Evolutionary conservation across 2,797 vertebrate species (phyloP), one percentile per base, ranked within the genome.

Genomic region (Pelochelys cantorii): DNA sequence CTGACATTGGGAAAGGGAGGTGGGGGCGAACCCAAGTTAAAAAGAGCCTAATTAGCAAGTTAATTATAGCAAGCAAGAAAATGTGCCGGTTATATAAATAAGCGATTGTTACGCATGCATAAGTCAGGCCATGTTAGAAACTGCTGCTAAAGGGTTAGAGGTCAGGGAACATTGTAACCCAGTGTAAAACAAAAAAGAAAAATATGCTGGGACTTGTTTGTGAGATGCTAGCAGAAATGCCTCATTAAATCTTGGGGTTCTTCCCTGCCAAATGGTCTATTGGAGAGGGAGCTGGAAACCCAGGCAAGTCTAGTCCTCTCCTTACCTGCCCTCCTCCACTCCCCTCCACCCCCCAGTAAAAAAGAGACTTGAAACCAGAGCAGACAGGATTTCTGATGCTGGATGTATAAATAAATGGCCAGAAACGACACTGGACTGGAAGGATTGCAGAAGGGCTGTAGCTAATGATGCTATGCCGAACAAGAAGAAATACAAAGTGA

Each of bases 401-500:
- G 54, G 71, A 86, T 95, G 31, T 97, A 97, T 98, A 98, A 98
- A 97, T 68, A 81, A 95, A 96, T 90, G 88, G 75, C 34, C 94
- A 85, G 68, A 94, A 87, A 90, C 93, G 34, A 94, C 88, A 74
- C 89, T 25, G 60, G 74, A 89, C 5, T 1, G 86, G 68, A 94
- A 59, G 81, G 60, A 81, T 93, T 25, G 89, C 82, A 17, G 54
- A 91, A 48, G 90, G 85, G 84, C 88, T 15, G 62, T 37, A 3
- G 87, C 65, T 42, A 82, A 65, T 74, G 82, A 90, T 75, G 11
- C 81, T 84, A 98, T 98, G 98, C 97, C 96, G 80, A 97, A 96
- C 97, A 98, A 98, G 97, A 98, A 98, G 98, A 98, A 98, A 62
- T 96, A 98, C 94, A 97, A 95, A 84, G 96, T 98, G 79, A 97